Evolutionary conservation across 2,113 vertebrate species (phyloP).

Genomic region (Lethenteron reissneri): DNA sequence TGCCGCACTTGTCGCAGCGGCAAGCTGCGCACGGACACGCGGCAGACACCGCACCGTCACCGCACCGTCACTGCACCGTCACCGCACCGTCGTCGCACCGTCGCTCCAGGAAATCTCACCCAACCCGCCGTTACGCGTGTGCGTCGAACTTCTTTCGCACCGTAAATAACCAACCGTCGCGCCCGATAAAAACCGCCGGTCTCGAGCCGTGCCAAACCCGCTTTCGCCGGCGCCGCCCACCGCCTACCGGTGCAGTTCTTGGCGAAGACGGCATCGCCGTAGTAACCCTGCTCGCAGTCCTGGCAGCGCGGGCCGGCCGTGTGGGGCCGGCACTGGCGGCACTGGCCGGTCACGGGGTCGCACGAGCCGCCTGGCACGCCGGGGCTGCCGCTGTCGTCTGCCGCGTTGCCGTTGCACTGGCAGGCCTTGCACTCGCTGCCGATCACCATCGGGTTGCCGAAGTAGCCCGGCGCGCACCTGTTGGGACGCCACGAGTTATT

Average conservation of each 20-base stretch:
- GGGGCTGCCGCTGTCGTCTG: slow-evolving; percentile 26
- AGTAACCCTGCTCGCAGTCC: slow-evolving; percentile 51
- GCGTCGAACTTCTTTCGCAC: too few species aligned
- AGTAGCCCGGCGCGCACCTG: slow-evolving; percentile 85
- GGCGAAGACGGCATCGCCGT: slow-evolving; percentile 48
- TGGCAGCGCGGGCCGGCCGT: slow-evolving; percentile 61
- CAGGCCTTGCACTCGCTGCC: slow-evolving; percentile 66
- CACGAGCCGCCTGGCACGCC: slow-evolving; percentile 85
- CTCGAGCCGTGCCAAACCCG: too few species aligned
- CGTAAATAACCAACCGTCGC: too few species aligned
- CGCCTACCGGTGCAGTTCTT: slow-evolving; percentile 62
- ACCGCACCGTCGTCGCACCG: too few species aligned
- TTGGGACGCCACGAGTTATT: too few species aligned
- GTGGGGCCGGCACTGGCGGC: slow-evolving; percentile 57
- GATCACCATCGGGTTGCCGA: slow-evolving; percentile 55
- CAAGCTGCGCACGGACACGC: slow-evolving; percentile 22
- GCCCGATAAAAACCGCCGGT: too few species aligned
- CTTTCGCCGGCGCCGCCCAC: too few species aligned
- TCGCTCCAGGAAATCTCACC: too few species aligned
- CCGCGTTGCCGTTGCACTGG: slow-evolving; percentile 72
- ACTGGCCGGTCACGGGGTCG: slow-evolving; percentile 65
- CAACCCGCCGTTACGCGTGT: too few species aligned
- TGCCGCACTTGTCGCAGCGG: slow-evolving; percentile 33
- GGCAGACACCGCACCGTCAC: too few species aligned
- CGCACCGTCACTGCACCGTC: too few species aligned